phyloP scores from a whole-genome alignment of 2,113 vertebrate species.

The Glaucomys volans region DNA sequence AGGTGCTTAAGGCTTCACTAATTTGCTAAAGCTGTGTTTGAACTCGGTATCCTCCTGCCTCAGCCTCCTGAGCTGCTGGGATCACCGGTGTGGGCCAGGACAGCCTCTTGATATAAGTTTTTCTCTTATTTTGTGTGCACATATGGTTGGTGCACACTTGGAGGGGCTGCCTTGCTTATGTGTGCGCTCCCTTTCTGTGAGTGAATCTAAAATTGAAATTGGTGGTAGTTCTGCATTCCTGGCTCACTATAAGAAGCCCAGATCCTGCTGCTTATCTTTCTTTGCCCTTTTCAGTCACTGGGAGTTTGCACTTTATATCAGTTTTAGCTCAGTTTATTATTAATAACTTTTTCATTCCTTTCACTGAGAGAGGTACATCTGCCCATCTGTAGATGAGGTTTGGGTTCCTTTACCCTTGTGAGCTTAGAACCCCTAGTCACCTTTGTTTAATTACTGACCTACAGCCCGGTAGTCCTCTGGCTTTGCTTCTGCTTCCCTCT shows the following conservation, averaged over 20 bases:
- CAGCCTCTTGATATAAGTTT: neutral
- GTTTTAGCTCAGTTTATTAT: neutral
- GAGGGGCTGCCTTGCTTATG: neutral
- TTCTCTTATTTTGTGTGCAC: neutral
- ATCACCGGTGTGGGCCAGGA: too few relatives aligned
- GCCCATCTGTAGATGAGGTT: neutral
- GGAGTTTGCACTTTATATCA: neutral
- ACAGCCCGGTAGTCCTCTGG: neutral
- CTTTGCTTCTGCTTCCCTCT: neutral
- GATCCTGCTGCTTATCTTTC: neutral
- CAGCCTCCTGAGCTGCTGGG: too few relatives aligned
- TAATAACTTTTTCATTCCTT: neutral
- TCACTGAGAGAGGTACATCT: neutral
- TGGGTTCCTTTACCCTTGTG: neutral
- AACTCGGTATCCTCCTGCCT: too few relatives aligned
- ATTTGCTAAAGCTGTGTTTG: too few relatives aligned
- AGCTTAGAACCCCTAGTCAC: neutral
- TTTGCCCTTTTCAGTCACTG: neutral
- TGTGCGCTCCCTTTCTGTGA: neutral
- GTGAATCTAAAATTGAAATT: constrained; percentile 2
- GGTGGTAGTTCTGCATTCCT: neutral
- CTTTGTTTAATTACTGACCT: neutral
- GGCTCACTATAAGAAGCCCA: neutral
- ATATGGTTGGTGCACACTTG: neutral
- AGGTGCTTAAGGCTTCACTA: too few relatives aligned